Base-by-base conservation (phyloP, 2,888 invertebrate genomes). In the Ochlodes sylvanus region DNA sequence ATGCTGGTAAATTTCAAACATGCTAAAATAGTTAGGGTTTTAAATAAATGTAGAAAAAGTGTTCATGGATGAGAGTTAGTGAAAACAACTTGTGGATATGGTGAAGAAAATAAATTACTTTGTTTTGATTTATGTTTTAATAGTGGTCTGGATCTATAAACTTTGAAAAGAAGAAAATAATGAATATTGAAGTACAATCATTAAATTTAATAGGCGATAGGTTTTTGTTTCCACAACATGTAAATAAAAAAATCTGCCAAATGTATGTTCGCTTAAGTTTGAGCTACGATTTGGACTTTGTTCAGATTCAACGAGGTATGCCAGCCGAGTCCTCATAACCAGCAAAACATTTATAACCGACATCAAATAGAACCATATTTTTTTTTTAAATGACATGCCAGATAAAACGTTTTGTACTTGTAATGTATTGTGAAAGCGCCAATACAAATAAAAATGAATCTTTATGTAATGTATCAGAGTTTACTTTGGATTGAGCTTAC, bases 401-500 rank as follows among this genome's bases (percentile, higher is more conserved):
- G 12, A 19, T 50, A 27, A 52, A 50, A 50, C 5, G 52, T 52
- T 52, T 14, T 14, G 52, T 52, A 14, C 10, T 19, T 52, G 17
- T 12, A 21, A 47, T 44, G 47, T 52, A 54, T 60, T 2, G 54
- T 66, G 66, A 60, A 7, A 10, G 38, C 47, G 47, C 32, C 27
- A 27, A 55, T 7, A 38, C 47, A 15, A 61, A 44, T 21, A 41
- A 62, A 38, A 62, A 34, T 61, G 47, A 21, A 27, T 47, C 21
- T 15, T 56, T 19, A 56, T 57, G 50, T 50, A 21, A 52, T 19
- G 44, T 56, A 52, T 17, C 2, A 47, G 41, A n/a, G 58, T 63
- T n/a, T 50, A 42, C 42, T 56, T 42, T 7, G 42, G 56, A n/a
- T n/a, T 42, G 41, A 15, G 75, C 81, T 88, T 89, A 97, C 97